Evolutionary conservation across 1,140 invertebrate genomes (phyloP).

Genomic region (Hirudo medicinalis): DNA sequence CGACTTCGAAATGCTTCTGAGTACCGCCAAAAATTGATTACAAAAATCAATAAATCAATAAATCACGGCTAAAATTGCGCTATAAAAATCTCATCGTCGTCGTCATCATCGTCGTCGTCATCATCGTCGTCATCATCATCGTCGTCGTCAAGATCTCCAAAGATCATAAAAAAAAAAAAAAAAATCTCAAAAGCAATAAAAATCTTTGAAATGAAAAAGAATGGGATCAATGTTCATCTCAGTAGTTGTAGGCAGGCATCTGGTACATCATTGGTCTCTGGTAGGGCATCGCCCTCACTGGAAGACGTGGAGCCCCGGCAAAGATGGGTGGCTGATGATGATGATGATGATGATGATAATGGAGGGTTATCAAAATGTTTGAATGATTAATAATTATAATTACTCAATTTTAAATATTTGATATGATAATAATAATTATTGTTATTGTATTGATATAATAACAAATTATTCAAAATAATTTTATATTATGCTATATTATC

Average conservation of each 20-base stretch:
- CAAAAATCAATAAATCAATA: not conserved
- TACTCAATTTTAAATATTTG: not conserved
- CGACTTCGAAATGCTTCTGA: no score
- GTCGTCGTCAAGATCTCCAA: conserved; percentile 2
- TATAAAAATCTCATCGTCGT: not conserved
- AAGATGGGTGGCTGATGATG: no score
- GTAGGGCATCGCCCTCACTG: no score
- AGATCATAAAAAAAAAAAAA: no score
- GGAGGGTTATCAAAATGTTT: not conserved
- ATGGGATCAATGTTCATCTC: no score
- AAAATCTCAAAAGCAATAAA: not conserved
- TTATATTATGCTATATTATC: not conserved
- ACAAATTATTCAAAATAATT: not conserved
- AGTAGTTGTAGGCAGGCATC: no score
- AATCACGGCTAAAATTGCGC: not conserved
- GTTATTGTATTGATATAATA: not conserved
- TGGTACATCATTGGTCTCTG: no score
- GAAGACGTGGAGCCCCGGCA: no score
- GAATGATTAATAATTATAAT: not conserved
- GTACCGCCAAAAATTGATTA: no score
- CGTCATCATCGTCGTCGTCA: not conserved
- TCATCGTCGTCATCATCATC: conserved; percentile 2
- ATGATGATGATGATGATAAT: not conserved
- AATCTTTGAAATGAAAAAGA: no score
- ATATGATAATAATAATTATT: not conserved